phyloP scores from a whole-genome alignment of 1,140 invertebrate species.

The Zaprionus ghesquierei region DNA sequence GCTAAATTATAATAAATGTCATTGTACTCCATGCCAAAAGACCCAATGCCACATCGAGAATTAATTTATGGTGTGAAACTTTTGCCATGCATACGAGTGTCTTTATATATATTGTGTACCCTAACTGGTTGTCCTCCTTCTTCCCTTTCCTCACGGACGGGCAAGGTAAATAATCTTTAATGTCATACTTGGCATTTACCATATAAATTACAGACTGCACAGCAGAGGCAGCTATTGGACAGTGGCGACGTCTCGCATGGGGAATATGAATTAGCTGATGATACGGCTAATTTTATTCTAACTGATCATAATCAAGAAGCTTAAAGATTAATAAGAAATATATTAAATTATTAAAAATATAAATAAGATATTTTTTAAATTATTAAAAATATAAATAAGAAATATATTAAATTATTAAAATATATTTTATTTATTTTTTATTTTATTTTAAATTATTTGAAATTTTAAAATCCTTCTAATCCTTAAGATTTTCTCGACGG shows the following conservation, averaged over 20 bases:
- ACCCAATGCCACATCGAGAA: slow-evolving; percentile 57
- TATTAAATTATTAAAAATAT: too few species aligned
- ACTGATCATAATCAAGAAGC: too few species aligned
- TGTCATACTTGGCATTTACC: slow-evolving; percentile 10
- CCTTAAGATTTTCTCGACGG: too few species aligned
- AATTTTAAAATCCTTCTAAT: too few species aligned
- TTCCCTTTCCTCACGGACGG: neutral
- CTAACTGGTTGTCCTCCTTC: neutral
- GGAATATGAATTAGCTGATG: too few species aligned
- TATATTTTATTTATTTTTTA: too few species aligned
- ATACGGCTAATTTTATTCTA: too few species aligned
- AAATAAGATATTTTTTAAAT: too few species aligned
- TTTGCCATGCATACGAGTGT: slow-evolving; percentile 35
- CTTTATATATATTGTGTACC: neutral
- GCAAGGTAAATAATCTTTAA: slow-evolving; percentile 33
- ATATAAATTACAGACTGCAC: slow-evolving; percentile 20
- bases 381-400: too few species aligned
- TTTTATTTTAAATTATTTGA: too few species aligned
- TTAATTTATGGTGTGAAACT: slow-evolving; percentile 76
- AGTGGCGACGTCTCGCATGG: neutral
- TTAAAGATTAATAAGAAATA: too few species aligned
- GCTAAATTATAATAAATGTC: slow-evolving; percentile 78
- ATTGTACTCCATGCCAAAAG: slow-evolving; percentile 50
- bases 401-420: too few species aligned
- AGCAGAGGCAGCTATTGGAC: neutral